phyloP scores from a whole-genome alignment of 2,797 vertebrate genomes.

The Eulemur coronatus region DNA sequence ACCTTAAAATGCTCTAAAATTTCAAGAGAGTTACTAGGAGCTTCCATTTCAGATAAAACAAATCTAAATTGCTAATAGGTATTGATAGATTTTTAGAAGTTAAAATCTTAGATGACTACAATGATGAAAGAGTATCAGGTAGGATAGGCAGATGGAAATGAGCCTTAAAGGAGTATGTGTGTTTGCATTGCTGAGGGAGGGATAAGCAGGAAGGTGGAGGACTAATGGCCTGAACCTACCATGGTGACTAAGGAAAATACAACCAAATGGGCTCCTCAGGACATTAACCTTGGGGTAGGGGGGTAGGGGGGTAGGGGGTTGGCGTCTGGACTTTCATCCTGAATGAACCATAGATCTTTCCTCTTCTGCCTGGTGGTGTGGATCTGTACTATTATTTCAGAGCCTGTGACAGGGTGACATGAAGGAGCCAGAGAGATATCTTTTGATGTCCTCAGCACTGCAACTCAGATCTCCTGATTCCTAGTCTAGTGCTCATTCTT shows the following conservation, averaged over 20 bases:
- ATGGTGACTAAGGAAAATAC: neutral
- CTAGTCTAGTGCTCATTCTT: neutral
- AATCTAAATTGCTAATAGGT: slow-evolving; percentile 48
- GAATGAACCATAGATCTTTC: neutral
- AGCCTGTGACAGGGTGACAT: neutral
- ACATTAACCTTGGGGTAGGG: neutral
- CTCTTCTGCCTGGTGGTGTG: neutral
- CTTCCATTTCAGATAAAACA: slow-evolving; percentile 2
- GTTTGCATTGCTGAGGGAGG: neutral
- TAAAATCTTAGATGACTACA: neutral
- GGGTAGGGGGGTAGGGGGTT: accelerated
- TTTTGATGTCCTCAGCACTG: neutral
- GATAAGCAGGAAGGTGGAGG: neutral
- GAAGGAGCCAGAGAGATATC: neutral
- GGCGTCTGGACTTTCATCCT: neutral
- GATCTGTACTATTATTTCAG: neutral
- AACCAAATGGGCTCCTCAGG: neutral
- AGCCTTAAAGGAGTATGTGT: neutral
- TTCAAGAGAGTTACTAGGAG: slow-evolving; percentile 1
- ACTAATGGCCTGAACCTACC: neutral
- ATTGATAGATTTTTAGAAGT: slow-evolving; percentile 27
- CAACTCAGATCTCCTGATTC: neutral
- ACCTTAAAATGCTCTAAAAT: slow-evolving; percentile 18
- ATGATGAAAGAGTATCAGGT: neutral
- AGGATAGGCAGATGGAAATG: neutral